Evolutionary conservation across 92 coral and sea anemone genomes (phyloP), one percentile per base, ranked within the genome.

Genomic region (Nematostella vectensis): DNA sequence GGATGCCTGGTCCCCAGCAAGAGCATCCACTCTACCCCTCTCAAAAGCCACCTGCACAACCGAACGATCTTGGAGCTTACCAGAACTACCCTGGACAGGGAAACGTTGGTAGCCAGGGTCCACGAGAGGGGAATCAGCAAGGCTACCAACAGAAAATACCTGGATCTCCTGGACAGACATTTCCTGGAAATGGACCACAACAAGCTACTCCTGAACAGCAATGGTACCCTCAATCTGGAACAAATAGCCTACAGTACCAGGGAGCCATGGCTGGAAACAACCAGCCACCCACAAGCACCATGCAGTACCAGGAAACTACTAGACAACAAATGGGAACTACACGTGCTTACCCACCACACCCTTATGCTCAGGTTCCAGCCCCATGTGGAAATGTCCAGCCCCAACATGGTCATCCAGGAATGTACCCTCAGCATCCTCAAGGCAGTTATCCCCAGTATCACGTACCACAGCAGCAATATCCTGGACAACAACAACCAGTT

Each of bases 331-430:
- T 11, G 62, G 72, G 17, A 3, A 54, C 67, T 29, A 63, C 61
- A 3, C 83, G 56, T 9, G 16, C 71, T 25, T 58, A 54, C 11
- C 33, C 8, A 17, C 61, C 31, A 60, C 47, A 45, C 27, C 50
- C 67, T 20, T 33, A 61, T 28, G 43, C 56, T 19, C 76, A 43
- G 27, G 44, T 68, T 4, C 78, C 67, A 13, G n/a, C n/a, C n/a
- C n/a, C n/a, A n/a, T n/a, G n/a, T n/a, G 29, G 55, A 29, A 59
- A 71, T 51, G 64, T 70, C 12, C 71, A 71, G 62, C 28, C 21
- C n/a, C 75, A 65, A 20, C 57, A 69, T 20, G 36, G 55, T 40
- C 78, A 51, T 20, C 44, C 63, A 0, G 24, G 39, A 31, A 24
- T 39, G 48, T 23, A 1, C 21, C 28, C 15, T 53, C 30, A 26